Evolutionary conservation across 2,113 vertebrate species (phyloP).

Genomic region (Toxotes chatareus): DNA sequence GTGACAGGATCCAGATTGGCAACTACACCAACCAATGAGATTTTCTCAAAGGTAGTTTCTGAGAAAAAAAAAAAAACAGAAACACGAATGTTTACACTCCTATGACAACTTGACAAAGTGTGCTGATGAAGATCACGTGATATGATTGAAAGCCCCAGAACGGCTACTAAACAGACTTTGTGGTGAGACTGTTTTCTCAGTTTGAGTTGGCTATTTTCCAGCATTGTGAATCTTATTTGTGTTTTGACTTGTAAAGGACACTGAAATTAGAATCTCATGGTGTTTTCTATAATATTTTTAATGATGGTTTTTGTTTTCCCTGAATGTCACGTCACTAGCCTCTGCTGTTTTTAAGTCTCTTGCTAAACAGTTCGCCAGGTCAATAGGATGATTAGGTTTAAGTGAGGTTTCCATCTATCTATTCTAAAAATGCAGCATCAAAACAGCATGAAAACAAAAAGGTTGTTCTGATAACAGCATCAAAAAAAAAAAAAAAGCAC

Average conservation of each 20-base stretch:
- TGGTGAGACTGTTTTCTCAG: background rate
- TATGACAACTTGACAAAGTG: too few species aligned
- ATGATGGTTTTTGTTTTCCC: background rate
- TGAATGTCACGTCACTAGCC: too few species aligned
- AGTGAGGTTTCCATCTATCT: background rate
- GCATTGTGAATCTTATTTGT: background rate
- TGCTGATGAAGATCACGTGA: too few species aligned
- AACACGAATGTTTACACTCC: too few species aligned
- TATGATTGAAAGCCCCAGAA: background rate
- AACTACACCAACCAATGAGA: too few species aligned
- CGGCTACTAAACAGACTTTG: background rate
- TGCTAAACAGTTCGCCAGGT: background rate
- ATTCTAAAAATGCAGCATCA: background rate
- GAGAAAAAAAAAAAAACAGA: too few species aligned
- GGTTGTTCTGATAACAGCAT: background rate
- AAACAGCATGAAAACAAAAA: background rate
- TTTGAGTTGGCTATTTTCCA: background rate
- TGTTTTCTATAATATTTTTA: background rate
- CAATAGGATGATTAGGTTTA: too few species aligned
- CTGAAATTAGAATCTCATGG: too few species aligned
- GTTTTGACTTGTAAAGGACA: too few species aligned
- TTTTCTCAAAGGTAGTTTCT: too few species aligned
- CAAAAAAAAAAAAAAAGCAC: background rate
- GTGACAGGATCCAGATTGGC: too few species aligned
- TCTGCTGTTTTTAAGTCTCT: too few species aligned